Percentiles rank a stretch among this genome's conserved stretches.
Conservation (phyloP, 2,888 invertebrate genomes). For the Ernsta delagoae region DNA sequence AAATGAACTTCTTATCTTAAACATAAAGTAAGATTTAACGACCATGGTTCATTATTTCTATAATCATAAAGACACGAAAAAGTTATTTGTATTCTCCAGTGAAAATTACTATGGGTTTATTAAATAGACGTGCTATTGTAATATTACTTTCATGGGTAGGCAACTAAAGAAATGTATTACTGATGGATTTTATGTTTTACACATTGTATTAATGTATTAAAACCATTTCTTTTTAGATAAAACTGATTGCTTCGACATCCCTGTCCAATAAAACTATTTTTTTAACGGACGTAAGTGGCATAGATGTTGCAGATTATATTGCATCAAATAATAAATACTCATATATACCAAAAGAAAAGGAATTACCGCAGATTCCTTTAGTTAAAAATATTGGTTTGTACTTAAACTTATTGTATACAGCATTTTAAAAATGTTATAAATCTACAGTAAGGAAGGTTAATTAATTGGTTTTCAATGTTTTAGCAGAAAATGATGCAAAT, state of each 20-base stretch:
- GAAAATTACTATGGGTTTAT: background rate
- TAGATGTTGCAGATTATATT: conserved; percentile 60
- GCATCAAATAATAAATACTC: conserved; percentile 51
- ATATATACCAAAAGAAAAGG: conserved; percentile 63
- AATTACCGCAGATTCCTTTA: conserved; percentile 57
- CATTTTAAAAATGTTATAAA: background rate
- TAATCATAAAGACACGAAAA: conserved; percentile 55
- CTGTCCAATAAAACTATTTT: conserved; percentile 38
- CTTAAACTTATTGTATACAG: background rate
- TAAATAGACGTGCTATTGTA: background rate
- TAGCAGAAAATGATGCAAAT: conserved; percentile 64
- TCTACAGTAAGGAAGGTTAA: background rate
- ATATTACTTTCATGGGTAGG: conserved; percentile 11
- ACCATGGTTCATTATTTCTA: conserved; percentile 66
- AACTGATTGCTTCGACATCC: background rate
- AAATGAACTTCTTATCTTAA: conserved; percentile 46
- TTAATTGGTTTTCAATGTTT: conserved; percentile 14
- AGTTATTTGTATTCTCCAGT: background rate
- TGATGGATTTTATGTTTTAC: no score
- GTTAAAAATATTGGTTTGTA: conserved; percentile 59
- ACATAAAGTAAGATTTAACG: conserved; percentile 60
- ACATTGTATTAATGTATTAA: no score
- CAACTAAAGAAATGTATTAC: background rate
- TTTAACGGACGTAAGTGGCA: conserved; percentile 53
- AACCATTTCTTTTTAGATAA: conserved; percentile 10